phyloP scores from a whole-genome alignment of 2,888 invertebrate genomes.

The Drosophila kanekoi region DNA sequence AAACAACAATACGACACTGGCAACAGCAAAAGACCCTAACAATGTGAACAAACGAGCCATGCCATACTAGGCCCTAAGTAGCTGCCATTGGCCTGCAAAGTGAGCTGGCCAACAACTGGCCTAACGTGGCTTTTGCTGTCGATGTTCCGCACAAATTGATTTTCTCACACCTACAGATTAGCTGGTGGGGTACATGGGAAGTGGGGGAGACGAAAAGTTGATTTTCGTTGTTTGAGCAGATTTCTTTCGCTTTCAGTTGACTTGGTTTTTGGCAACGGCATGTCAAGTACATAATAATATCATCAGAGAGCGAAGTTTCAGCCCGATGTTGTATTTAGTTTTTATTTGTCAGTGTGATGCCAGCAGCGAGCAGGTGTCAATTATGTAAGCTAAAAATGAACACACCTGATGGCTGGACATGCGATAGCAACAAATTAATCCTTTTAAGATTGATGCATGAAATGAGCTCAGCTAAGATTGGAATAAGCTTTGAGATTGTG shows the following conservation, averaged over 20 bases:
- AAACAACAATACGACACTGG: constrained; percentile 20
- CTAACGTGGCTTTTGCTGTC: constrained; percentile 34
- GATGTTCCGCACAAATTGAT: constrained; percentile 66
- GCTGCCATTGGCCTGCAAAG: constrained; percentile 46
- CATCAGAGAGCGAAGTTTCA: constrained; percentile 49
- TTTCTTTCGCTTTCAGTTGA: constrained; percentile 38
- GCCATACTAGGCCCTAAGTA: constrained; percentile 62
- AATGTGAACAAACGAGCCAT: constrained; percentile 59
- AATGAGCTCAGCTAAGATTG: not conserved
- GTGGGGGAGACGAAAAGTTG: constrained; percentile 53
- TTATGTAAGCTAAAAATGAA: constrained; percentile 43
- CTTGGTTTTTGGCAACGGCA: constrained; percentile 35
- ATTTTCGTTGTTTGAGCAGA: constrained; percentile 46
- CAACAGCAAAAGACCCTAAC: constrained; percentile 23
- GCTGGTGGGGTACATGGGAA: constrained; percentile 8
- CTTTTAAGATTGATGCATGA: constrained; percentile 26
- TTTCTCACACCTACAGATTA: constrained; percentile 64
- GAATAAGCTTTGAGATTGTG: not conserved
- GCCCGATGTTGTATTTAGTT: constrained; percentile 40
- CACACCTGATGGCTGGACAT: constrained; percentile 35
- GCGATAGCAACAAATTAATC: constrained; percentile 60
- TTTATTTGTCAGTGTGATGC: constrained; percentile 27
- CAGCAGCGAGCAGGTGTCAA: constrained; percentile 59
- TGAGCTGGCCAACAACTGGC: constrained; percentile 48
- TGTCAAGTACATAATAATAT: constrained; percentile 61